Base-by-base conservation (phyloP, 2,888 invertebrate species). In the Encarsia formosa region DNA sequence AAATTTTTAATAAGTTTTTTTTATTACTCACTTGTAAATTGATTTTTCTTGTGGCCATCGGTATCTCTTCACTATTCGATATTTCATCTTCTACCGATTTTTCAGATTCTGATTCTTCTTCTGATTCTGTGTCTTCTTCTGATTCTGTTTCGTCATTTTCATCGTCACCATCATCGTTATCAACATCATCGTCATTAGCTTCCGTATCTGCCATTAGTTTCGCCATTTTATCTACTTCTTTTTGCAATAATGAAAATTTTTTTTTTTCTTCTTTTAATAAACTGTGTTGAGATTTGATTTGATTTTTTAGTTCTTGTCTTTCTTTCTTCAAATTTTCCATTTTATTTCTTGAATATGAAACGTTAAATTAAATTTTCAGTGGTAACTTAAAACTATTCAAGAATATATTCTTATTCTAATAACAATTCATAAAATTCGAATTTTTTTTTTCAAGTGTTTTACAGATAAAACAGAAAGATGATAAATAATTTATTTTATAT, bases 181-280 rank as follows among this genome's bases (percentile, higher is more conserved):
- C 82, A 26, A 85, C 84, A 4, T 82, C 84, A 4, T 83, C 83
- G 0, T 84, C 84, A 2, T 86, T 87, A 5, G 85, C 86, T 1
- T 85, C 86, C 2, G 82, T 83, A 64, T 88, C 88, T 63, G 87
- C 90, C 86, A 92, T 86, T 66, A 91, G 79, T 15, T 86, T 86
- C 0, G 91, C 91, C 91, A 92, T 92, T 76, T 91, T 91, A 67
- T 91, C 89, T 9, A 91, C 91, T 76, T 92, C 91, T 60, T 89
- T 89, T 70, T 91, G 89, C 35, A 92, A 74, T 61, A 83, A 83
- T 67, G 87, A 89, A 74, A 86, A 90, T 74, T 88, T 89, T 65
- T 85, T 85, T 67, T 87, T 88, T 64, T 90, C 91, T 34, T 87
- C 86, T 63, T 84, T 87, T 47, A 90, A 80, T 46, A 85, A 80